Conservation (phyloP, 92 coral and sea anemone species). For the Porites rus region DNA sequence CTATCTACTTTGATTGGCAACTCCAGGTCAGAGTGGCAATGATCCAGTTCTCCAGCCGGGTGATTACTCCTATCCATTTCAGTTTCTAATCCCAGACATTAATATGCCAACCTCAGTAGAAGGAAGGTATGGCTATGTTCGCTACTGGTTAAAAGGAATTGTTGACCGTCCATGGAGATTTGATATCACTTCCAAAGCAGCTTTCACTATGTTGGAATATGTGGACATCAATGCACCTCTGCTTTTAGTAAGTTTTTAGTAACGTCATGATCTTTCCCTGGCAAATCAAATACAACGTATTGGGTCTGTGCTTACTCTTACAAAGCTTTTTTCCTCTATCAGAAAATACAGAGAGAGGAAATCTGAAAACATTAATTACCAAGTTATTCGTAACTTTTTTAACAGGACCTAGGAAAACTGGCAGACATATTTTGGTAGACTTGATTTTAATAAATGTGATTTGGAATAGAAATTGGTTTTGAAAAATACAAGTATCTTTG, state of each 20-base stretch:
- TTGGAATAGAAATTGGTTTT: too few relatives aligned
- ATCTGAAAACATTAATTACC: too few relatives aligned
- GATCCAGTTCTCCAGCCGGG: slow-evolving; percentile 86
- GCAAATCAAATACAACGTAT: neutral
- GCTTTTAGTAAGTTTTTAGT: slow-evolving; percentile 67
- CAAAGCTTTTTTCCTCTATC: too few relatives aligned
- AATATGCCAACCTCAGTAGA: slow-evolving; percentile 91
- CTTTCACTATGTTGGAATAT: slow-evolving; percentile 83
- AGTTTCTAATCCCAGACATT: slow-evolving; percentile 81
- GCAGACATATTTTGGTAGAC: too few relatives aligned
- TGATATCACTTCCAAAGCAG: slow-evolving; percentile 88
- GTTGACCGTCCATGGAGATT: slow-evolving; percentile 98
- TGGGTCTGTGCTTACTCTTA: too few relatives aligned
- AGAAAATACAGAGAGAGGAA: too few relatives aligned
- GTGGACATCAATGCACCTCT: slow-evolving; percentile 85
- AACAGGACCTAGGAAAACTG: too few relatives aligned
- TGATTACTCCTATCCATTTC: slow-evolving; percentile 86
- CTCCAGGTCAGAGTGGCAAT: slow-evolving; percentile 79
- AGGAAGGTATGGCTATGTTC: slow-evolving; percentile 80
- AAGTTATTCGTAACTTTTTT: too few relatives aligned
- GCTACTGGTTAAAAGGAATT: slow-evolving; percentile 89
- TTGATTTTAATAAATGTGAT: too few relatives aligned
- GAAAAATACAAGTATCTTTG: too few relatives aligned
- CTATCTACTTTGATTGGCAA: slow-evolving; percentile 38
- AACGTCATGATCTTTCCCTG: neutral